Evolutionary conservation across 2,113 vertebrate genomes (phyloP).

Genomic region (Sialia sialis): DNA sequence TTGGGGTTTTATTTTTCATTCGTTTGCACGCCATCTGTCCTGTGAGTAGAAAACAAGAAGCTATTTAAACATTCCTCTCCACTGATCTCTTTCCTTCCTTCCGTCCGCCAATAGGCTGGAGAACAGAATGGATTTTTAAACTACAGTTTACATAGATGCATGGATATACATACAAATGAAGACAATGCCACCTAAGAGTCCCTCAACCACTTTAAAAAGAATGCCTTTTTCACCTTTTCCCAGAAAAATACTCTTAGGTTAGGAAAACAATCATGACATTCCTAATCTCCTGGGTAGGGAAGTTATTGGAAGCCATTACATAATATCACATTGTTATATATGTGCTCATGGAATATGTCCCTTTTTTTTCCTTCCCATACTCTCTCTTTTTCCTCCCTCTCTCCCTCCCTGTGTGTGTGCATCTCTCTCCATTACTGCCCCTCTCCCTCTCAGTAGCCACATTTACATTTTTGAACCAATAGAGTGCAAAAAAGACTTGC

Average conservation of each 20-base stretch:
- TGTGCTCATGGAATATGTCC: background rate
- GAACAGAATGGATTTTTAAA: background rate
- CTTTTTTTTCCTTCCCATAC: background rate
- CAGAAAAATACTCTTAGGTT: background rate
- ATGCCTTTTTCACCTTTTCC: background rate
- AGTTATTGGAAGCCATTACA: background rate
- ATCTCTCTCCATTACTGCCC: background rate
- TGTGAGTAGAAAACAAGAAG: conserved; percentile 54
- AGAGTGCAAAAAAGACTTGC: background rate
- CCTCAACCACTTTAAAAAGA: background rate
- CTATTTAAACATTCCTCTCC: conserved; percentile 58
- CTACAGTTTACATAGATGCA: background rate
- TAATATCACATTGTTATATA: background rate
- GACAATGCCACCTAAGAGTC: background rate
- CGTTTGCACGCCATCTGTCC: conserved; percentile 61
- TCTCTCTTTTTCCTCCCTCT: background rate
- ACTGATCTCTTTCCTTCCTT: conserved; percentile 64
- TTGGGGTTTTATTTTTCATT: conserved; percentile 43
- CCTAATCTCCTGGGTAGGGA: background rate
- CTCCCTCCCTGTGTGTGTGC: background rate
- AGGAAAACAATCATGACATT: background rate
- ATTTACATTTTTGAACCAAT: background rate
- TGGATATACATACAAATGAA: background rate
- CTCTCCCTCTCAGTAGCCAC: background rate
- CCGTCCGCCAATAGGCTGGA: background rate